phyloP scores from a whole-genome alignment of 2,113 vertebrate genomes.

The Monopterus albus region DNA sequence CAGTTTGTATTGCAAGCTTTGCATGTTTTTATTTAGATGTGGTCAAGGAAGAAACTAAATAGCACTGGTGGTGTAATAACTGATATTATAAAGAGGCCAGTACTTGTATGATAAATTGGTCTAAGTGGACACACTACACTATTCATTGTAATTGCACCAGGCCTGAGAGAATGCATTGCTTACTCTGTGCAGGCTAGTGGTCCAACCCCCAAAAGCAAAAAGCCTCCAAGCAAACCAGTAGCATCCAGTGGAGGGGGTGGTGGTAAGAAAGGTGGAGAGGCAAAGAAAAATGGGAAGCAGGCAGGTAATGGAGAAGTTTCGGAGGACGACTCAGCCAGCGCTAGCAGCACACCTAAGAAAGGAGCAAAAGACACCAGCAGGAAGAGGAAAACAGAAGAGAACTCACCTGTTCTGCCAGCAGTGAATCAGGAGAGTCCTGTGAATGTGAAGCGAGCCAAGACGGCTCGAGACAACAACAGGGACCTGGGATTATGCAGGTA shows the following conservation, averaged over 20 bases:
- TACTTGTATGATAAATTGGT: neutral
- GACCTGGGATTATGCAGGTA: conserved; percentile 96
- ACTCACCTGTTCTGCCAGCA: conserved; percentile 70
- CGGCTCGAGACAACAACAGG: conserved; percentile 90
- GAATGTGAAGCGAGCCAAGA: conserved; percentile 90
- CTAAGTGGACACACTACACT: neutral
- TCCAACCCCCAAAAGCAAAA: conserved; percentile 92
- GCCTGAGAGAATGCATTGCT: conserved; percentile 16
- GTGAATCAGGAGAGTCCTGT: conserved; percentile 88
- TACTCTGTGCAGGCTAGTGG: conserved; percentile 89
- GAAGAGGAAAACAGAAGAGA: conserved; percentile 92
- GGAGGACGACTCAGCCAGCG: conserved; percentile 89
- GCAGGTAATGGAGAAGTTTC: conserved; percentile 84
- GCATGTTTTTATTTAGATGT: conserved; percentile 13
- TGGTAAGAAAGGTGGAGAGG: conserved; percentile 87
- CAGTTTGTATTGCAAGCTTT: conserved; percentile 5
- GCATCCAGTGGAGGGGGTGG: conserved; percentile 56
- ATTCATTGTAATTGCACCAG: neutral
- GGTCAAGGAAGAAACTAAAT: neutral
- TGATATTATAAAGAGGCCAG: conserved; percentile 4
- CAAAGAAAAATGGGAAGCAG: conserved; percentile 90
- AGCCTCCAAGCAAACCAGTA: conserved; percentile 84
- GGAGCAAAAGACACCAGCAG: conserved; percentile 87
- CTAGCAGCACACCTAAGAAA: conserved; percentile 90
- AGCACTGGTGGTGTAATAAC: conserved; percentile 6